Conservation (phyloP, 2,797 vertebrate genomes). For the Siniperca scherzeri region DNA sequence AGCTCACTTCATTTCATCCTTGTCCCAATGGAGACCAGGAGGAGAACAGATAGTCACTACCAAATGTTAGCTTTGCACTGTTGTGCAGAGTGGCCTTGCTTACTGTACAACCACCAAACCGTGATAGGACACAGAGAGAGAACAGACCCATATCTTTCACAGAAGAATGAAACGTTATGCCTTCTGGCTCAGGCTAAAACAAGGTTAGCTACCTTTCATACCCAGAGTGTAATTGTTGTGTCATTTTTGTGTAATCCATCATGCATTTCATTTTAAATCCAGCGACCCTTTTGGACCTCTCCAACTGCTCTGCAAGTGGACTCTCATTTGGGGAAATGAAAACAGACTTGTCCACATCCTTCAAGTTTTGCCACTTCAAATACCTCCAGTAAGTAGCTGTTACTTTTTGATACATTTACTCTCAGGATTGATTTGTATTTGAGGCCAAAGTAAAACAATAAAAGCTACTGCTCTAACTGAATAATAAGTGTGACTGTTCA, state of each 20-base stretch:
- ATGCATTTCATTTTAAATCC: slow-evolving; percentile 19
- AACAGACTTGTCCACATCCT: neutral
- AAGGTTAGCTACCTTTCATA: slow-evolving; percentile 23
- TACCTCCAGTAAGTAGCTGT: slow-evolving; percentile 2
- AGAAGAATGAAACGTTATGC: neutral
- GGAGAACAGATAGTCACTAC: neutral
- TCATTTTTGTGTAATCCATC: slow-evolving; percentile 12
- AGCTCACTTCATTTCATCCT: neutral
- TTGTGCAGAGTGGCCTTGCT: neutral
- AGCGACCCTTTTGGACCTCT: slow-evolving; percentile 6
- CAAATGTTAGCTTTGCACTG: neutral
- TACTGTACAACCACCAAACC: neutral
- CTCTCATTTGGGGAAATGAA: neutral
- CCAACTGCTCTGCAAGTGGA: neutral
- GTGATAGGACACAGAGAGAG: neutral
- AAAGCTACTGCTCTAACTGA: neutral
- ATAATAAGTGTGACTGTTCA: neutral
- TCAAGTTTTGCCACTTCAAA: neutral
- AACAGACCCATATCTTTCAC: neutral
- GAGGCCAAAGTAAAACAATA: slow-evolving; percentile 4
- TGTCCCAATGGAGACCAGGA: neutral
- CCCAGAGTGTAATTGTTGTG: neutral
- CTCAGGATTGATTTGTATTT: slow-evolving; percentile 13
- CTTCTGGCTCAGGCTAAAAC: neutral
- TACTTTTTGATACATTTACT: neutral